These are phyloP conservation scores for Crotalus helleri DNA, from an alignment of 2,113 vertebrate genomes.

Conservation along the genomic window DNA sequence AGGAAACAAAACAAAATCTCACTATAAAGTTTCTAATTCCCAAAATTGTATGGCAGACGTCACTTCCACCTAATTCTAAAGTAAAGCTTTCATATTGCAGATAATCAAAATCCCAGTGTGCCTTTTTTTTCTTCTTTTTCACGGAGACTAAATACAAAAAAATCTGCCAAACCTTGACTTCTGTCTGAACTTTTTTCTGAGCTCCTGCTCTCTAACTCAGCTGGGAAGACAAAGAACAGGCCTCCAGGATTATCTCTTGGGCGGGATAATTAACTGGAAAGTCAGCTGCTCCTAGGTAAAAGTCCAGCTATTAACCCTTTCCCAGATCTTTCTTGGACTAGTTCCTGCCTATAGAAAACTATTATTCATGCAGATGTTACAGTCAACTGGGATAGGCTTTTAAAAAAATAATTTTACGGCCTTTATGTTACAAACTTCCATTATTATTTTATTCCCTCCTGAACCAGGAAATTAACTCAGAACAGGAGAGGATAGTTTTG, in stretches of 20 bases:
- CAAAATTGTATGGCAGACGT: too few species aligned
- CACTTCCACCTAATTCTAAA: background rate
- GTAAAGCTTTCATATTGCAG: background rate
- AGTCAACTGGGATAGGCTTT: background rate
- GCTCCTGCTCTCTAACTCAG: background rate
- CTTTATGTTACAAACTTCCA: background rate
- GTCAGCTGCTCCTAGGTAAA: fast-evolving
- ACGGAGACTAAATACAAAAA: background rate
- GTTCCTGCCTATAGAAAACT: fast-evolving
- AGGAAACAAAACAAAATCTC: background rate
- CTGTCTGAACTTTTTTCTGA: too few species aligned
- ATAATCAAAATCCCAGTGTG: background rate
- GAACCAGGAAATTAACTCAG: background rate
- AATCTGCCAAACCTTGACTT: background rate
- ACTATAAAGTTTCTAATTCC: too few species aligned
- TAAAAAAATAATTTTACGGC: background rate
- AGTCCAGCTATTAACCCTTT: background rate
- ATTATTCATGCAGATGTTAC: fast-evolving
- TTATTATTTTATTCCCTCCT: background rate
- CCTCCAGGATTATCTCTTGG: fast-evolving
- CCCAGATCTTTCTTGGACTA: fast-evolving
- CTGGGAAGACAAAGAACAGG: background rate
- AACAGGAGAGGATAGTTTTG: background rate
- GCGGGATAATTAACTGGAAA: background rate
- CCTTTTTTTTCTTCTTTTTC: fast-evolving